Evolutionary conservation across 2,888 invertebrate genomes (phyloP), one percentile per base, ranked within the genome.

Genomic region (Ectropis crepuscularia): DNA sequence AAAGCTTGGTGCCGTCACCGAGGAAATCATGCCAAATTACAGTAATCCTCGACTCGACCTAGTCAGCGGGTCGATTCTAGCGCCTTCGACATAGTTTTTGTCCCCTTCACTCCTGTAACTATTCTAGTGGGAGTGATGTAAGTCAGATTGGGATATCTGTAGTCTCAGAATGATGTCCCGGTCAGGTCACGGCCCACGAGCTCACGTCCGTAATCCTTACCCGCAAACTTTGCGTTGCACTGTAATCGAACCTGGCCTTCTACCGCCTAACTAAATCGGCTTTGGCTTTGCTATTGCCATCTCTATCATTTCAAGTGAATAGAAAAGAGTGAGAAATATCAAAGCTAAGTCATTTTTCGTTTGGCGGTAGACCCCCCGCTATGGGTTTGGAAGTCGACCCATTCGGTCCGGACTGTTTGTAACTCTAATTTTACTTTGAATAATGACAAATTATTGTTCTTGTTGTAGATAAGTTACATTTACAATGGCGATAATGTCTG

Each of bases 141-240:
- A 9, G 12, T 5, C 39, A 11, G 38, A 28, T 28, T 28, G 16
- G 1, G 16, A 28, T 28, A 28, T 28, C 51, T 51, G 7, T n/a
- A 7, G 28, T 5, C 16, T 10, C 16, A 51, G 51, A 41, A 51
- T 41, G 38, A 6, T 5, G 6, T 7, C 28, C 0, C 16, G 16
- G 1, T 2, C 41, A 28, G 12, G 46, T 39, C 47, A 39, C 41
- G 47, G n/a, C 55, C 47, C 47, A 47, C 11, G 70, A 71, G 63
- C 70, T 70, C 74, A 73, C 72, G 72, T 68, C 70, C 63, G 53
- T 68, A 70, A 76, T 74, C 74, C 69, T 64, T 53, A 64, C 66
- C 74, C 69, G 70, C 70, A 64, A 76, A 76, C 72, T 78, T 78
- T 70, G 69, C 63, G 68, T 67, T 75, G 67, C 70, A 69, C 67